Evolutionary conservation across 2,113 vertebrate species (phyloP).

Genomic region (Gracilinanus agilis): DNA sequence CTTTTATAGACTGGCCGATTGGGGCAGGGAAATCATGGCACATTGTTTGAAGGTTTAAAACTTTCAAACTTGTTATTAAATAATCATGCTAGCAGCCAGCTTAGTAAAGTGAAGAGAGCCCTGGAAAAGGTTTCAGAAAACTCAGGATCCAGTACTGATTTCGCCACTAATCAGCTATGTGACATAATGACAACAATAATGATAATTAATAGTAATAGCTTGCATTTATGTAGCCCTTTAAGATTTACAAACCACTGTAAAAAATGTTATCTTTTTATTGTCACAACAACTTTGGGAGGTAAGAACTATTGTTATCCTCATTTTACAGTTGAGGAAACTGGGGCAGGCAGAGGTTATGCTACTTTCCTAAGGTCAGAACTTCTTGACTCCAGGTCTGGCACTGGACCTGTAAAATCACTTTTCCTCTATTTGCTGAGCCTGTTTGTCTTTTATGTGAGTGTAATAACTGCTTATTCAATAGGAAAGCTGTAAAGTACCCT

Average conservation of each 20-base stretch:
- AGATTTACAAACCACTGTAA: not conserved
- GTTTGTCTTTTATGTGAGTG: not conserved
- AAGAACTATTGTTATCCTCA: not conserved
- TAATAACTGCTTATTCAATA: not conserved
- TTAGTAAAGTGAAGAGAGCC: not conserved
- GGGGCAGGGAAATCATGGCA: not conserved
- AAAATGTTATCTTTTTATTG: not conserved
- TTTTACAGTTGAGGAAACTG: not conserved
- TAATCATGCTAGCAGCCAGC: not conserved
- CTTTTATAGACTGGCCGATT: constrained; percentile 3
- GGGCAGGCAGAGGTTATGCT: too few species aligned
- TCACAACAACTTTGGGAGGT: not conserved
- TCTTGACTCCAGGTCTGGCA: not conserved
- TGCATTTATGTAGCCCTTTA: not conserved
- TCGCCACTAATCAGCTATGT: not conserved
- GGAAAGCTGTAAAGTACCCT: not conserved
- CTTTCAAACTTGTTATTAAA: constrained; percentile 16
- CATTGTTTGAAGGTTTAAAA: constrained; percentile 42
- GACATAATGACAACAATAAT: too few species aligned
- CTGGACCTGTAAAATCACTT: not conserved
- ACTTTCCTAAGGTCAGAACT: not conserved
- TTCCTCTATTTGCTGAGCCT: not conserved
- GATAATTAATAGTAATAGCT: not conserved
- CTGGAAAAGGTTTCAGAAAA: too few species aligned
- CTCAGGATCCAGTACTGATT: not conserved